Evolutionary conservation across 2,113 vertebrate genomes (phyloP).

Genomic region (Rhipidura dahli): DNA sequence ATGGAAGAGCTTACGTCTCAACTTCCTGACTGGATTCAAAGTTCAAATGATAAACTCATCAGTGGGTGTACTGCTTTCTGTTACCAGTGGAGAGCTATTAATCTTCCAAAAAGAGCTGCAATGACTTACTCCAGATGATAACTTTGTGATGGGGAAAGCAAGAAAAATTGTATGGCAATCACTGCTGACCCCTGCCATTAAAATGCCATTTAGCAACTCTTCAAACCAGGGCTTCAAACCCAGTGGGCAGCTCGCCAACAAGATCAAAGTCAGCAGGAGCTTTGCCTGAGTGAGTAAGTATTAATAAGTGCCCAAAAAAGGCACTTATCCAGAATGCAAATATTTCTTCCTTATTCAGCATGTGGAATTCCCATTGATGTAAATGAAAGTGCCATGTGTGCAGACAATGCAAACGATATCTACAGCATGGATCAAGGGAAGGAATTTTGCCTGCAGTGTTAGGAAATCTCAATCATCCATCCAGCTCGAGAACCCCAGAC

Average conservation of each 20-base stretch:
- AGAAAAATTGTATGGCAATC: neutral
- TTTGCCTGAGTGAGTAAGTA: neutral
- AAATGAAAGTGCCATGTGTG: constrained; percentile 31
- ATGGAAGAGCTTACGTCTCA: constrained; percentile 9
- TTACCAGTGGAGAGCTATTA: constrained; percentile 38
- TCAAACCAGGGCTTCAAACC: neutral
- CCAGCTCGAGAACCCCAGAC: neutral
- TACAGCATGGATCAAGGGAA: constrained; percentile 33
- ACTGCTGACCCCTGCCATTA: neutral
- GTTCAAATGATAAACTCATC: constrained; percentile 67
- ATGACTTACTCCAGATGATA: neutral
- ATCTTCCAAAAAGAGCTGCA: constrained; percentile 12
- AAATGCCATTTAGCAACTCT: constrained; percentile 6
- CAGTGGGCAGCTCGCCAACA: neutral
- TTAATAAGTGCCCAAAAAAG: constrained; percentile 14
- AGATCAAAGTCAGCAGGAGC: constrained; percentile 8
- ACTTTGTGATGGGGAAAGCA: neutral
- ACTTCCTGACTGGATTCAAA: constrained; percentile 50
- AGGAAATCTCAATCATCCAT: neutral
- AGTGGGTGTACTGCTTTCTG: constrained; percentile 20
- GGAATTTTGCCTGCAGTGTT: constrained; percentile 31
- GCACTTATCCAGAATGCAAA: constrained; percentile 48
- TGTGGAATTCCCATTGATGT: constrained; percentile 55
- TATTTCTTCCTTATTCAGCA: constrained; percentile 40
- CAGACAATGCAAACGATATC: constrained; percentile 12